These are phyloP conservation scores for Trachymyrmex cornetzi DNA, from an alignment of 1,140 invertebrate species.

Conservation along the genomic window DNA sequence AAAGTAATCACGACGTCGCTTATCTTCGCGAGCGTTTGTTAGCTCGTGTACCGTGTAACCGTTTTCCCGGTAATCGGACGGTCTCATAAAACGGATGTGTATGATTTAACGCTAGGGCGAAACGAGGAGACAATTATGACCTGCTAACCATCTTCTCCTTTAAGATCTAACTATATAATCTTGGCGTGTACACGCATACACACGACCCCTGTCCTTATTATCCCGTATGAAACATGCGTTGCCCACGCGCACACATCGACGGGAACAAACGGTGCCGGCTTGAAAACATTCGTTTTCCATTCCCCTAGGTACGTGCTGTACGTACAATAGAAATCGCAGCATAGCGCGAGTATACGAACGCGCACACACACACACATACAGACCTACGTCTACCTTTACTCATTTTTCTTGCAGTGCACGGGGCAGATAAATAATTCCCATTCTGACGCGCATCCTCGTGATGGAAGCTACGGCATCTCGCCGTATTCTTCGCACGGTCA, in stretches of 20 bases:
- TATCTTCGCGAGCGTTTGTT: not conserved
- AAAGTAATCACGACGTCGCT: not conserved
- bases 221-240: conserved; percentile 16
- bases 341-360: not conserved
- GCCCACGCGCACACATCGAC: conserved; percentile 10
- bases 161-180: conserved; percentile 48
- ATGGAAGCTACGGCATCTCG: conserved; percentile 28
- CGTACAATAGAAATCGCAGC: conserved; percentile 61
- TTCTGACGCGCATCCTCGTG: conserved; percentile 40
- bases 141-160: conserved; percentile 23
- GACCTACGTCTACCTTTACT: not conserved
- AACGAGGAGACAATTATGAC: conserved; percentile 56
- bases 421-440: conserved; percentile 57
- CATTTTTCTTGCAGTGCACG: conserved; percentile 48
- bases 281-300: conserved; percentile 58
- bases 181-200: not conserved
- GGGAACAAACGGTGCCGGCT: conserved; percentile 51
- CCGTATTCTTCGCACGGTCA: conserved; percentile 53
- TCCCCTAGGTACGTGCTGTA: conserved; percentile 45
- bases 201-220: conserved; percentile 13
- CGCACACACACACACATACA: too few relatives aligned
- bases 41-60: not conserved
- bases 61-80: conserved; percentile 4
- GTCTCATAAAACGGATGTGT: conserved; percentile 43
- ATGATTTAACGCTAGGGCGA: conserved; percentile 47